phyloP scores from a whole-genome alignment of 2,113 vertebrate genomes.

The Thermophis baileyi region DNA sequence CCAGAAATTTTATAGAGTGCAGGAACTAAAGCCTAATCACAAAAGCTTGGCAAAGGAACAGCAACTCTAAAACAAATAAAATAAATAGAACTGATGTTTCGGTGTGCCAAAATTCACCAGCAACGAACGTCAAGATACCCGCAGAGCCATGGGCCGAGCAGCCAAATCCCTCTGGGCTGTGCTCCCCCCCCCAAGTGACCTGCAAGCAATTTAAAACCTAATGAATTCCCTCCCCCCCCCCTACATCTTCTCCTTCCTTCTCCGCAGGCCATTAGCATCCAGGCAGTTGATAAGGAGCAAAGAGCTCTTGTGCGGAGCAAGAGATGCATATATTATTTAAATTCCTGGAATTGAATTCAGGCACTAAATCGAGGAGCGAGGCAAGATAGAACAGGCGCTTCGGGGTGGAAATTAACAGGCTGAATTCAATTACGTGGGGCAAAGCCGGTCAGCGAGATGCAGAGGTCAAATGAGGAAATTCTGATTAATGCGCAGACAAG shows the following conservation, averaged over 20 bases:
- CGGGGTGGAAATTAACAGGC: slow-evolving; percentile 32
- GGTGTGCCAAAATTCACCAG: not conserved
- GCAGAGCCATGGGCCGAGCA: not conserved
- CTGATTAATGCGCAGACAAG: not conserved
- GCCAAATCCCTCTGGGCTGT: not conserved
- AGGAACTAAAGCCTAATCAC: too few relatives aligned
- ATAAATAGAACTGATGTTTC: not conserved
- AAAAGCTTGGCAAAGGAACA: not conserved
- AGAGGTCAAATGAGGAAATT: too few relatives aligned
- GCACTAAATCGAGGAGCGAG: slow-evolving; percentile 28
- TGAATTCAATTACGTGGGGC: not conserved
- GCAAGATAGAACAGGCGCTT: slow-evolving; percentile 17
- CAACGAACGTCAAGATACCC: not conserved
- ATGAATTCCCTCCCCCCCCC: not conserved
- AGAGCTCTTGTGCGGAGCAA: not conserved
- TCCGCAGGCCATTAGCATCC: not conserved
- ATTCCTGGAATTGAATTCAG: slow-evolving; percentile 39
- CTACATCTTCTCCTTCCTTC: not conserved
- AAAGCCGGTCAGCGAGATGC: not conserved
- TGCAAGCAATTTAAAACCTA: slow-evolving; percentile 1
- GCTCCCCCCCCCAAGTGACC: not conserved
- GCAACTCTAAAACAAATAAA: not conserved
- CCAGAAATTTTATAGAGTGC: not conserved
- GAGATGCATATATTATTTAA: slow-evolving; percentile 16
- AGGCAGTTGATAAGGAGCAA: not conserved